phyloP scores from a whole-genome alignment of 2,888 invertebrate species.

The Ditula angustiorana region DNA sequence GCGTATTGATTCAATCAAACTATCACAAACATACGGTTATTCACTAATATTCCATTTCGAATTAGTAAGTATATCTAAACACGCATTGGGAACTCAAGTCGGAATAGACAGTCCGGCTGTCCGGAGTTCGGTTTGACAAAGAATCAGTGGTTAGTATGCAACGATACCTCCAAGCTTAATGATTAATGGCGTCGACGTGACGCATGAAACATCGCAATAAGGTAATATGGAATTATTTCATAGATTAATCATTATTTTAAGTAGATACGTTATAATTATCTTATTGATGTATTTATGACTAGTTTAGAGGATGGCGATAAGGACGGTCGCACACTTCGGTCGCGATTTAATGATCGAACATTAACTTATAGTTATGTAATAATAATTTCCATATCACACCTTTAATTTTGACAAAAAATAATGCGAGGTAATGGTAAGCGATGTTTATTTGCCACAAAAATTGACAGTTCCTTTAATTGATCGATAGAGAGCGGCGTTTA shows the following conservation, averaged over 20 bases:
- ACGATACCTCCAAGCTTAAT: slow-evolving; percentile 11
- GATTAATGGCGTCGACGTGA: neutral
- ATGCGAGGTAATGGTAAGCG: slow-evolving; percentile 77
- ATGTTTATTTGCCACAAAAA: slow-evolving; percentile 54
- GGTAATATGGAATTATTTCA: neutral
- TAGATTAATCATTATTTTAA: slow-evolving; percentile 8
- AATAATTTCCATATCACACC: slow-evolving; percentile 71
- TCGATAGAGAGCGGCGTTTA: slow-evolving; percentile 40
- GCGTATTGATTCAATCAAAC: slow-evolving; percentile 69
- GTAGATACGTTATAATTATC: slow-evolving; percentile 62
- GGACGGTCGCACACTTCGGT: slow-evolving; percentile 78
- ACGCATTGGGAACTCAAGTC: slow-evolving; percentile 55
- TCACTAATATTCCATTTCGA: slow-evolving; percentile 74
- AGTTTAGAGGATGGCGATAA: slow-evolving; percentile 85
- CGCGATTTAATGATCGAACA: slow-evolving; percentile 74
- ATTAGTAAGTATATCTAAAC: slow-evolving; percentile 77
- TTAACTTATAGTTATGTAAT: slow-evolving; percentile 72
- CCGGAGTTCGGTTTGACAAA: neutral
- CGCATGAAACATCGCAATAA: slow-evolving; percentile 9
- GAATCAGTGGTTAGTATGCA: slow-evolving; percentile 13
- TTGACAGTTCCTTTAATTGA: slow-evolving; percentile 52
- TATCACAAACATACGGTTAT: slow-evolving; percentile 73
- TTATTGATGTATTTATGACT: slow-evolving; percentile 66
- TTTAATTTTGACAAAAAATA: slow-evolving; percentile 77
- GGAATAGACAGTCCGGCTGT: slow-evolving; percentile 8